Evolutionary conservation across 2,888 invertebrate genomes (phyloP).

Genomic region (Bellardia pandia): DNA sequence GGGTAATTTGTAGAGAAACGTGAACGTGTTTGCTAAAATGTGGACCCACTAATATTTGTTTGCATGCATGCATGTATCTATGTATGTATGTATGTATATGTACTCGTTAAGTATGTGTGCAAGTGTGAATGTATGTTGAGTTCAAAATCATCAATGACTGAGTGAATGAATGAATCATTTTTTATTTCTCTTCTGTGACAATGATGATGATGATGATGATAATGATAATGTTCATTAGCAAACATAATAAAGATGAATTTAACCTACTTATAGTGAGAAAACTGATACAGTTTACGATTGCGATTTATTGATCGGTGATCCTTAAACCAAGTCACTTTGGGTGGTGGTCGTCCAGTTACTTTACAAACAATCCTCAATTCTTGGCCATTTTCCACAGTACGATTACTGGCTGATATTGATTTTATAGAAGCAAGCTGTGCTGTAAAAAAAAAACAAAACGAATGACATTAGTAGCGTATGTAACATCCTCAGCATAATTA

Average conservation of each 20-base stretch:
- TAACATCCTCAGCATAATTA: not conserved
- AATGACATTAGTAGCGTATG: constrained; percentile 49
- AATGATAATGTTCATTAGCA: constrained; percentile 30
- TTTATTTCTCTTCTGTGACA: not conserved
- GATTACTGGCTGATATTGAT: constrained; percentile 80
- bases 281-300: constrained; percentile 83
- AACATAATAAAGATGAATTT: constrained; percentile 48
- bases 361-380: constrained; percentile 89
- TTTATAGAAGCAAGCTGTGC: constrained; percentile 84
- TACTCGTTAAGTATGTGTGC: not conserved
- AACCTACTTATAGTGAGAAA: constrained; percentile 83
- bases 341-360: constrained; percentile 91
- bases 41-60: constrained; percentile 29
- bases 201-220: constrained; percentile 29
- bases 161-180: constrained; percentile 61
- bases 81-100: not conserved
- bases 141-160: constrained; percentile 64
- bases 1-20: constrained; percentile 26
- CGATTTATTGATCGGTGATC: constrained; percentile 87
- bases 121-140: constrained; percentile 4
- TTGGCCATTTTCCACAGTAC: constrained; percentile 84
- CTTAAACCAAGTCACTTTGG: constrained; percentile 93
- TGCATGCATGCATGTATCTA: too few species aligned
- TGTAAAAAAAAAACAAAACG: constrained; percentile 80
- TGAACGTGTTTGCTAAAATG: constrained; percentile 5